Base-by-base conservation (phyloP, 2,888 invertebrate species). In the Alcis repandata region DNA sequence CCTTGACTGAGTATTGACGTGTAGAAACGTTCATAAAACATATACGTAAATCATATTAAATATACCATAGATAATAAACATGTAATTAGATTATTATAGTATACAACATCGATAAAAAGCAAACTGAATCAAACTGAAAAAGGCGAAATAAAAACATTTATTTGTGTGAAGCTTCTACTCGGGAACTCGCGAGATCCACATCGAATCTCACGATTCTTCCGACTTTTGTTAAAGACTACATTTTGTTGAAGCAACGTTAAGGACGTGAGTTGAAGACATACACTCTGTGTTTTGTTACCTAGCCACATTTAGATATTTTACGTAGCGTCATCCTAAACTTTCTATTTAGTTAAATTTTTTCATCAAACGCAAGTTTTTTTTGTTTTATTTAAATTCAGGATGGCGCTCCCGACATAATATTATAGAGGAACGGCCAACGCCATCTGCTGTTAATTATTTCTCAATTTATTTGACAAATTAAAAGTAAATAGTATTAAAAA, bases 281-380 rank as follows among this genome's bases (percentile, higher is more conserved):
- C 79, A 82, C 70, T 78, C 70, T 74, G 78, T 72, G 75, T 63
- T 19, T 62, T 54, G 71, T 73, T 68, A 69, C 72, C 74, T 84
- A 84, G 84, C 85, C 77, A 79, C 76, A 74, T 74, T 69, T 61
- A 69, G 3, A 43, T 60, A 48, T 58, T 73, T 75, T 77, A 78
- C 78, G 79, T 71, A 89, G 91, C 91, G 90, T 90, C 89, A 91
- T 82, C 90, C 84, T 87, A 87, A 89, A 89, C 82, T 72, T 67
- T 51, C 45, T 58, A 38, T 56, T 52, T 51, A 59, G 46, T 43
- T 60, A 70, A 40, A 15, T 27, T 27, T 17, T 15, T 3, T 10
- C 9, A 0, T 48, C 63, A 61, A 59, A 49, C 8, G 8, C 13
- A 1, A 20, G 13, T 13, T 13, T 22, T n/a, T 27, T 13, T 15